A percentile compares a stretch with the other conserved stretches of the same genome.
Conservation (phyloP, 1,140 invertebrate genomes). For the Ceratosolen solmsi region DNA sequence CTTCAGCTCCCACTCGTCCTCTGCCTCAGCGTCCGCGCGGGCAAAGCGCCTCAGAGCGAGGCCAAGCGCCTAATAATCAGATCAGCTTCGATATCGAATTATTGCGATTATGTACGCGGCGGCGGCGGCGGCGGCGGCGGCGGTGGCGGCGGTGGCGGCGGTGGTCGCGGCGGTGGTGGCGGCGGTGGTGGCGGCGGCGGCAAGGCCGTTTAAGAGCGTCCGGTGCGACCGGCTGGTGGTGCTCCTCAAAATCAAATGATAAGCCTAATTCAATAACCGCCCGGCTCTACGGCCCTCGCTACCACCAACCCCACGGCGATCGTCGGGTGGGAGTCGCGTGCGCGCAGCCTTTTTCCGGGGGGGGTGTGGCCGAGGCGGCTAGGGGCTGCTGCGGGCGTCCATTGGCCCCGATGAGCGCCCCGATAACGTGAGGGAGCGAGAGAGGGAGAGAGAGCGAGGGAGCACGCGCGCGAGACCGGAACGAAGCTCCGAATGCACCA, state of each 20-base stretch:
- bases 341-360: conserved; percentile 43
- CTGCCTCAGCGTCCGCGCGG: background rate
- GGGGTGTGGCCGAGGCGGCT: background rate
- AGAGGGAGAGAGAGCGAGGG: background rate
- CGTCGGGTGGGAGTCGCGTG: background rate
- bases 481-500: background rate
- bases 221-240: conserved; percentile 74
- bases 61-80: background rate
- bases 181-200: conserved; percentile 17
- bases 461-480: background rate
- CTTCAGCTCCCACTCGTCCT: background rate
- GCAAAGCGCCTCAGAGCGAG: background rate
- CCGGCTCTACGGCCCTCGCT: background rate
- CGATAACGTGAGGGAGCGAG: background rate
- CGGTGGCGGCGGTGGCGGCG: background rate
- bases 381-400: background rate
- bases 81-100: conserved; percentile 74
- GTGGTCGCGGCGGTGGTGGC: background rate
- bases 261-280: conserved; percentile 82
- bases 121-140: conserved; percentile 19
- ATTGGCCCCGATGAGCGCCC: conserved; percentile 20
- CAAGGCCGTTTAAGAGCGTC: conserved; percentile 62
- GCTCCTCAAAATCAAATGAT: conserved; percentile 82
- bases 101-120: conserved; percentile 65
- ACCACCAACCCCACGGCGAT: background rate